Base-by-base conservation (phyloP, 2,797 vertebrate species). In the Varecia variegata region DNA sequence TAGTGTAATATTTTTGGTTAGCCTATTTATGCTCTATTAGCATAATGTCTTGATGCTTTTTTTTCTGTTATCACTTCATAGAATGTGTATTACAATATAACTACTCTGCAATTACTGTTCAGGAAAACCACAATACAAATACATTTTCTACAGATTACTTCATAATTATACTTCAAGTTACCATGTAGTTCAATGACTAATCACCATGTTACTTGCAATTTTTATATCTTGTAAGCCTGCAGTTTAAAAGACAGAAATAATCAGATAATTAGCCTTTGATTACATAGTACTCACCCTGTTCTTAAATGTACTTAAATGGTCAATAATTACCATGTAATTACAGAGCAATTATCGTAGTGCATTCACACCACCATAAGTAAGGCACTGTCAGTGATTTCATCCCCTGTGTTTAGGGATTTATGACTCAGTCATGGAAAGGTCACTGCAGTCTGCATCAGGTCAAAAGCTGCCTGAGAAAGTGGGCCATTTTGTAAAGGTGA, bases 211-310 rank as follows among this genome's bases (percentile, higher is more conserved):
- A 91, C 96, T 96, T 95, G 85, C 92, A 97, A 97, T 98, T 97
- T 97, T 97, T 97, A 77, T 97, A 98, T 96, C 97, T 98, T 96
- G 89, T 97, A 96, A 94, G 95, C 86, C 96, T 95, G 84, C 92
- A 95, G 96, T 97, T 97, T 97, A 96, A 98, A 97, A 97, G 97
- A 97, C 97, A 98, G 97, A 97, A 98, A 97, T 97, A 98, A 98
- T 98, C 97, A 97, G 97, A 97, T 97, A 98, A 98, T 97, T 94
- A 94, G 89, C 65, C 97, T 97, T 97, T 97, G 97, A 98, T 98
- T 97, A 82, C 84, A 97, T 95, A 97, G 96, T 96, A 94, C 87
- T 97, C 95, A 98, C 94, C 97, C 97, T 97, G 87, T 93, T 97
- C 97, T 98, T 98, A 97, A 96, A 97, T 97, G 96, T 97, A 93